Percentiles rank a stretch among this genome's conserved stretches.
These are phyloP conservation scores for Anoplolepis gracilipes DNA, from an alignment of 1,140 invertebrate species.

Conservation along the genomic window DNA sequence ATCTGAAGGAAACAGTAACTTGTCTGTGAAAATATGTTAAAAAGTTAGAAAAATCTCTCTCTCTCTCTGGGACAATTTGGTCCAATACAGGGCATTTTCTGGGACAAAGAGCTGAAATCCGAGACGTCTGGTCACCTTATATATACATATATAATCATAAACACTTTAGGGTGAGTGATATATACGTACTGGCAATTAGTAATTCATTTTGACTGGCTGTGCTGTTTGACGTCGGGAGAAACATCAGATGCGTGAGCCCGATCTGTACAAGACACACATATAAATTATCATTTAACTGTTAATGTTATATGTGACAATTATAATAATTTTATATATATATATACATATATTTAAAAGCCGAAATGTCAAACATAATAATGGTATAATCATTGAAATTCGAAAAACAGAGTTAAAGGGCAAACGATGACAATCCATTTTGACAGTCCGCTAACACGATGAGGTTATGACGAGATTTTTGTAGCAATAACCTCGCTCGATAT, in stretches of 20 bases:
- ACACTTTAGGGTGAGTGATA: conserved; percentile 59
- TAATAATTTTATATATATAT: neutral
- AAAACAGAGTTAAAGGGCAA: conserved; percentile 75
- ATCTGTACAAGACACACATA: conserved; percentile 87
- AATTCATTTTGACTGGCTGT: conserved; percentile 94
- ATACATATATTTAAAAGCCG: conserved; percentile 30
- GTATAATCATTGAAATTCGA: neutral
- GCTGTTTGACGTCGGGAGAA: conserved; percentile 94
- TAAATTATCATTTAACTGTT: conserved; percentile 18
- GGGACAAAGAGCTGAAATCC: no score
- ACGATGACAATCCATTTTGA: conserved; percentile 83
- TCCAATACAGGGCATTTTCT: no score
- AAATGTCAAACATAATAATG: conserved; percentile 29
- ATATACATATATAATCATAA: neutral
- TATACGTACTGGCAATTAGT: conserved; percentile 93
- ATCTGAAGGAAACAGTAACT: no score
- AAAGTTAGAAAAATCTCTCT: no score
- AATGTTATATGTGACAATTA: neutral
- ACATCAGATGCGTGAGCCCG: conserved; percentile 93
- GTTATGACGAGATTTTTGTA: conserved; percentile 69
- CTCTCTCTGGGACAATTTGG: no score
- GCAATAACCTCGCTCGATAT: conserved; percentile 58
- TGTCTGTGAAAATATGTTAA: no score
- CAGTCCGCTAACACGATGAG: conserved; percentile 62
- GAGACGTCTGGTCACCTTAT: no score